Evolutionary conservation across 2,797 vertebrate species (phyloP), one percentile per base, ranked within the genome.

Genomic region (Kryptolebias ocellatus): DNA sequence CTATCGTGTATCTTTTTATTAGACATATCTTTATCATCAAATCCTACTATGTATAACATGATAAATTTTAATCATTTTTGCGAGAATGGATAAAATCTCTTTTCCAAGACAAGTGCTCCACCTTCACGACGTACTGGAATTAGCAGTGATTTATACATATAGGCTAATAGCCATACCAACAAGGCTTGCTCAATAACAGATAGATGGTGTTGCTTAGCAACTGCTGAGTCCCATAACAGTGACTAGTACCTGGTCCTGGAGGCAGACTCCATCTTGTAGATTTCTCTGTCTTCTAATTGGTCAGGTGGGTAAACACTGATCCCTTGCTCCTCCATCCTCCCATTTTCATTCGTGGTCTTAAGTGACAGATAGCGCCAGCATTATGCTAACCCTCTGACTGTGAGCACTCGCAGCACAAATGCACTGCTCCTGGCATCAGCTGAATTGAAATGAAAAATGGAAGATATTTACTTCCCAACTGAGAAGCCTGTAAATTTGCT

Each of bases 161-260:
- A 62, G 46, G 46, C 28, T 62, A 91, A 90, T 84, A 85, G 87
- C 83, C 53, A 86, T 80, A 88, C 83, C 83, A 83, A 90, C 89
- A 91, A 90, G 87, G 79, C 90, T 92, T 87, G 85, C 87, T 92
- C 86, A 91, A 92, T 90, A 94, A 91, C 82, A 84, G 88, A 93
- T 91, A 91, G 80, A 89, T 86, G 84, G 79, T 86, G 93, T 95
- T 94, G 92, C 94, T 83, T 93, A 93, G 93, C 94, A 95, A 95
- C 94, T 92, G 90, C 86, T 69, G 74, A 87, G 87, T 83, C 74
- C 87, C 89, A 84, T 87, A 91, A 88, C 80, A 79, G 88, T 67
- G 49, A 87, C 85, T 88, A 76, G 88, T 90, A 89, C 88, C 87
- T 92, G 85, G 76, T 92, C 79, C 85, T 86, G 86, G 80, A 92